These are phyloP conservation scores for Nephotettix cincticeps DNA, from an alignment of 1,140 invertebrate genomes.

Conservation along the genomic window DNA sequence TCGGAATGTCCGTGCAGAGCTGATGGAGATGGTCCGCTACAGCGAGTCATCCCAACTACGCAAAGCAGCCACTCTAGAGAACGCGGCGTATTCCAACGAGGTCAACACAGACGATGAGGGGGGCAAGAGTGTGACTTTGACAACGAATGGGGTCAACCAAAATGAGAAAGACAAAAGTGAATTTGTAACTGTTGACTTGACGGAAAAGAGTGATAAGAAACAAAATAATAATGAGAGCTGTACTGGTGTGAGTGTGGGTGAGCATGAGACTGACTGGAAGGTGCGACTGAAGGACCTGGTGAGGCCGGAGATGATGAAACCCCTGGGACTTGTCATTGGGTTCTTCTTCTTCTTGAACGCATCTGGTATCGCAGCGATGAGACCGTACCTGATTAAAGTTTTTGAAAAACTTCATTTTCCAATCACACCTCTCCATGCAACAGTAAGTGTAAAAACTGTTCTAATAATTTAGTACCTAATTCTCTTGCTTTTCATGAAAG, in stretches of 20 bases:
- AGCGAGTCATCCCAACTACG: slow-evolving; percentile 33
- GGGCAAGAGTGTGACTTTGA: not conserved
- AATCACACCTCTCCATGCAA: slow-evolving; percentile 48
- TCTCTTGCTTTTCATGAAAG: no score
- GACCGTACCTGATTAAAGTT: slow-evolving; percentile 59
- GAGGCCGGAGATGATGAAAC: slow-evolving; percentile 52
- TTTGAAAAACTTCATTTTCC: slow-evolving; percentile 52
- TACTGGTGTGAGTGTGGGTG: not conserved
- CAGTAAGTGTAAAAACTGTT: slow-evolving; percentile 43
- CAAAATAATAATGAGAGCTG: slow-evolving; percentile 13
- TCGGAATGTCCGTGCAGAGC: slow-evolving; percentile 51
- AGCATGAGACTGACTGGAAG: slow-evolving; percentile 18
- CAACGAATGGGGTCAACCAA: not conserved
- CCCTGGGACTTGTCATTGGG: slow-evolving; percentile 49
- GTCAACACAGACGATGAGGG: slow-evolving; percentile 20
- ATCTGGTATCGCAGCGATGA: slow-evolving; percentile 53
- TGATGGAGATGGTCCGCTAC: slow-evolving; percentile 46
- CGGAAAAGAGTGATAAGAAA: not conserved
- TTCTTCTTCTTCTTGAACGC: slow-evolving; percentile 54
- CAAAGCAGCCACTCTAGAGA: not conserved
- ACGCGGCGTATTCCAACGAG: slow-evolving; percentile 8
- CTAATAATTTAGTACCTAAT: no score
- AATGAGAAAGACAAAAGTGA: slow-evolving; percentile 23
- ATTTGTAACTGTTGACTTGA: slow-evolving; percentile 20
- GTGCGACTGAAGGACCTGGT: slow-evolving; percentile 46